Conservation (phyloP, 2,113 vertebrate genomes). For the Bucco capensis region DNA sequence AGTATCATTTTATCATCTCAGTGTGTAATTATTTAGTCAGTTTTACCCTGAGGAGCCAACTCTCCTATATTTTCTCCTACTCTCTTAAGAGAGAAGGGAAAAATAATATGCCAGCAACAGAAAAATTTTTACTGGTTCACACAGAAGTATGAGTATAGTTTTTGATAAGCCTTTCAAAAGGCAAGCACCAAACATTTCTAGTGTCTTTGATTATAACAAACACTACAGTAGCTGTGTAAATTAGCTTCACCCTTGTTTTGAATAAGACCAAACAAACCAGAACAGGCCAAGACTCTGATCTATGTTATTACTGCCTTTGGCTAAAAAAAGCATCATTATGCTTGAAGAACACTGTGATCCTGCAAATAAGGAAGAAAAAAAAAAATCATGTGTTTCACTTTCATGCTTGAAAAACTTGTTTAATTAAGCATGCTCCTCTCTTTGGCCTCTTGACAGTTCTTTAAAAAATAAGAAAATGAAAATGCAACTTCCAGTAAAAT, state of each 20-base stretch:
- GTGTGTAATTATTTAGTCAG: conserved; percentile 56
- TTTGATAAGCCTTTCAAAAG: conserved; percentile 22
- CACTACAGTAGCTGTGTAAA: conserved; percentile 21
- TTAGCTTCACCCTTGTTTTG: conserved; percentile 43
- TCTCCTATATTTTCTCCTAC: conserved; percentile 16
- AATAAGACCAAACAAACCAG: conserved; percentile 49
- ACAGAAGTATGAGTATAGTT: neutral
- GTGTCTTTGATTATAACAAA: conserved; percentile 1
- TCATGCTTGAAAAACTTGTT: conserved; percentile 40
- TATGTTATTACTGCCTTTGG: conserved; percentile 46
- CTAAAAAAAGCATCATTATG: conserved; percentile 46
- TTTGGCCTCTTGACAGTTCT: neutral
- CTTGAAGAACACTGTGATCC: conserved; percentile 37
- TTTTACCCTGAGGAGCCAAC: conserved; percentile 27
- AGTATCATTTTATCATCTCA: conserved; percentile 33
- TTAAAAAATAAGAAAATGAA: conserved; percentile 7
- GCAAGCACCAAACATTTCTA: neutral
- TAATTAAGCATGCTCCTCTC: neutral
- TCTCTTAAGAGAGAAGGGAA: neutral
- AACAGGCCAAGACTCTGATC: conserved; percentile 45
- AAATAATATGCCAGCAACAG: neutral
- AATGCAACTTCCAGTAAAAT: neutral
- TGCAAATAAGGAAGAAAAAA: neutral
- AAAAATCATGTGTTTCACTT: neutral
- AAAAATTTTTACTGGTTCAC: neutral